phyloP scores from a whole-genome alignment of 64 coral and sea anemone species.

The Porites australiensis region DNA sequence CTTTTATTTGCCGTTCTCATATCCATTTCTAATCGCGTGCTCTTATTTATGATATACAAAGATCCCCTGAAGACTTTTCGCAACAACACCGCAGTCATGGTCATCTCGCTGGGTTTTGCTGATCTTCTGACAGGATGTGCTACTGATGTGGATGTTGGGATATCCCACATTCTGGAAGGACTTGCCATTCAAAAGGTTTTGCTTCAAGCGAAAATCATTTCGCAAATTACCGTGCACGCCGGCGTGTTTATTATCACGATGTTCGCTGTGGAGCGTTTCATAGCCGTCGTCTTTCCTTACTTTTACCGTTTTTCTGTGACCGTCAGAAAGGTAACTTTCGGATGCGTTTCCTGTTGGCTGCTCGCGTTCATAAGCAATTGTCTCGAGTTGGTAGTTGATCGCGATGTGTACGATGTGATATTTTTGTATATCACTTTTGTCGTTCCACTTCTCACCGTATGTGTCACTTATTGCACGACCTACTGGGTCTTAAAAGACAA shows the following conservation, averaged over 20 bases:
- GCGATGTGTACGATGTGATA: slow-evolving; percentile 23
- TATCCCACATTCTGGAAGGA: slow-evolving; percentile 30
- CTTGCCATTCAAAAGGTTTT: slow-evolving; percentile 11
- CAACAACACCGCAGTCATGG: slow-evolving; percentile 39
- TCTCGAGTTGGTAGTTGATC: slow-evolving; percentile 25
- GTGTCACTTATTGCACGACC: slow-evolving; percentile 10
- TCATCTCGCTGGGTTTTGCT: slow-evolving; percentile 24
- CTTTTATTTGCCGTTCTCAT: slow-evolving; percentile 48
- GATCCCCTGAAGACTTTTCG: slow-evolving; percentile 54
- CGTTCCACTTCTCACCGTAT: slow-evolving; percentile 11
- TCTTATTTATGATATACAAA: slow-evolving; percentile 41
- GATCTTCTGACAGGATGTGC: slow-evolving; percentile 57
- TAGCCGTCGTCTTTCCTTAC: slow-evolving; percentile 56
- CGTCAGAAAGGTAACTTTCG: slow-evolving; percentile 3
- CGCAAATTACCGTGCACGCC: slow-evolving; percentile 56
- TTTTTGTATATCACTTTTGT: slow-evolving; percentile 44
- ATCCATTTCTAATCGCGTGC: slow-evolving; percentile 25
- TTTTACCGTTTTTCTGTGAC: slow-evolving; percentile 45
- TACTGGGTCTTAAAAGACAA: not conserved
- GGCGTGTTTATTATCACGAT: slow-evolving; percentile 41
- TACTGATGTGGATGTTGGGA: slow-evolving; percentile 53
- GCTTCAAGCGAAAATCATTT: slow-evolving; percentile 47
- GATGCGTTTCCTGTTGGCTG: slow-evolving; percentile 27
- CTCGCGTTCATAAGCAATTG: slow-evolving; percentile 23
- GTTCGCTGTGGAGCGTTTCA: slow-evolving; percentile 56